A percentile compares a stretch with the other conserved stretches of the same genome.
Evolutionary conservation across 1,140 invertebrate genomes (phyloP).

Genomic region (Nasonia longicornis): DNA sequence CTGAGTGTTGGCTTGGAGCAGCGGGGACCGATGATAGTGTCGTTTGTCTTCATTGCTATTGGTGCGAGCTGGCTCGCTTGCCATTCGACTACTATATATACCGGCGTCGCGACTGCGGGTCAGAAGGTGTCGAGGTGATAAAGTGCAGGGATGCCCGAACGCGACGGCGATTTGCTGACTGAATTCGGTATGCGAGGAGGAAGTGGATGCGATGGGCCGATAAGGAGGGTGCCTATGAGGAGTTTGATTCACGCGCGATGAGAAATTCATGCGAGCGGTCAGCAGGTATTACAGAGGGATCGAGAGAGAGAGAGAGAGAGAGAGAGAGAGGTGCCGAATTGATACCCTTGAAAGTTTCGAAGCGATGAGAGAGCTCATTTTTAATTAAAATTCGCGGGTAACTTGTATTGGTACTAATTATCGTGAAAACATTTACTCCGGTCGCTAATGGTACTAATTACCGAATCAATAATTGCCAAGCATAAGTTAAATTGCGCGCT

Average conservation of each 20-base stretch:
- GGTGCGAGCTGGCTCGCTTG: background rate
- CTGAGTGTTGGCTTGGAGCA: background rate
- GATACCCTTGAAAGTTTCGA: background rate
- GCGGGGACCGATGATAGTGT: background rate
- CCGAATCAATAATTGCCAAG: background rate
- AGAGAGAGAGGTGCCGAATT: background rate
- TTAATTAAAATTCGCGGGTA: too few species aligned
- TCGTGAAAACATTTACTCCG: too few species aligned
- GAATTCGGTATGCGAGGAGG: background rate
- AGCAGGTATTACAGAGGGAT: background rate
- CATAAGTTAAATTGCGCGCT: background rate
- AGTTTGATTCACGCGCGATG: background rate
- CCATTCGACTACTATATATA: background rate
- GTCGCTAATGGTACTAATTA: too few species aligned
- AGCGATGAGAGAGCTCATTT: too few species aligned
- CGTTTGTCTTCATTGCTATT: constrained; percentile 22
- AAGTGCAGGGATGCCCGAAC: background rate
- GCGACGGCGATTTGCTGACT: background rate
- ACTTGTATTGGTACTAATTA: too few species aligned
- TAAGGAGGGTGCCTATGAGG: background rate
- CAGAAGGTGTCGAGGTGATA: background rate
- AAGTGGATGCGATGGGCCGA: background rate
- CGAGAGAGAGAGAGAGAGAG: too few species aligned
- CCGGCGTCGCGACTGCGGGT: background rate
- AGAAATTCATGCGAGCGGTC: background rate